Evolutionary conservation across 2,888 invertebrate genomes (phyloP).

Genomic region (Diaphora mendica): DNA sequence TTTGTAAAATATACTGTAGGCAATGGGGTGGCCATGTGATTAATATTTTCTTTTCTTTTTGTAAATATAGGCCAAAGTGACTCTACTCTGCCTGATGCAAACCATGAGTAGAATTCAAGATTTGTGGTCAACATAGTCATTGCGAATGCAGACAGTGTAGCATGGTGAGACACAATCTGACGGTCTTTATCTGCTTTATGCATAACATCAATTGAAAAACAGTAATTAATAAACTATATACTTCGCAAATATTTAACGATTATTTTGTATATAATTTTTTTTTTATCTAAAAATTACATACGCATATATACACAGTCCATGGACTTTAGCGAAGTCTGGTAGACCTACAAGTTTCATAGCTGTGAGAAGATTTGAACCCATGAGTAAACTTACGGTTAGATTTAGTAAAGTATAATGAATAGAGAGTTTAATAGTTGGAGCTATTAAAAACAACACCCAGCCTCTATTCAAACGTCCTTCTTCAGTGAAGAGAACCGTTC

Average conservation of each 20-base stretch:
- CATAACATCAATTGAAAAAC: too few species aligned
- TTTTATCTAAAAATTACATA: too few species aligned
- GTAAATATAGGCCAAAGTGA: neutral
- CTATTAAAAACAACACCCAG: constrained; percentile 56
- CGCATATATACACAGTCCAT: constrained; percentile 8
- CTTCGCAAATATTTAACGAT: too few species aligned
- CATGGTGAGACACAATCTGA: too few species aligned
- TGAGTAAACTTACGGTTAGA: constrained; percentile 34
- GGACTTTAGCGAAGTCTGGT: neutral
- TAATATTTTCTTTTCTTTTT: neutral
- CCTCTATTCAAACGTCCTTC: constrained; percentile 60
- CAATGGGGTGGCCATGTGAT: constrained; percentile 29
- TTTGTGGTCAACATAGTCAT: too few species aligned
- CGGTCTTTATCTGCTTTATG: too few species aligned
- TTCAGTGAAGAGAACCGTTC: constrained; percentile 44
- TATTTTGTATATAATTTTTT: too few species aligned
- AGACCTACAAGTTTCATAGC: constrained; percentile 30
- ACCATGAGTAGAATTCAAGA: too few species aligned
- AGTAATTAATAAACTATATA: too few species aligned
- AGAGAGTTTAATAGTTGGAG: constrained; percentile 62
- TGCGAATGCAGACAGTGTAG: too few species aligned
- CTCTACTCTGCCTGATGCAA: too few species aligned
- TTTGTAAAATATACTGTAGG: constrained; percentile 54
- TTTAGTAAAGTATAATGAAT: constrained; percentile 42
- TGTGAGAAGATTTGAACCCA: constrained; percentile 40